Base-by-base conservation (phyloP, 2,888 invertebrate genomes). In the Fragum fragum region DNA sequence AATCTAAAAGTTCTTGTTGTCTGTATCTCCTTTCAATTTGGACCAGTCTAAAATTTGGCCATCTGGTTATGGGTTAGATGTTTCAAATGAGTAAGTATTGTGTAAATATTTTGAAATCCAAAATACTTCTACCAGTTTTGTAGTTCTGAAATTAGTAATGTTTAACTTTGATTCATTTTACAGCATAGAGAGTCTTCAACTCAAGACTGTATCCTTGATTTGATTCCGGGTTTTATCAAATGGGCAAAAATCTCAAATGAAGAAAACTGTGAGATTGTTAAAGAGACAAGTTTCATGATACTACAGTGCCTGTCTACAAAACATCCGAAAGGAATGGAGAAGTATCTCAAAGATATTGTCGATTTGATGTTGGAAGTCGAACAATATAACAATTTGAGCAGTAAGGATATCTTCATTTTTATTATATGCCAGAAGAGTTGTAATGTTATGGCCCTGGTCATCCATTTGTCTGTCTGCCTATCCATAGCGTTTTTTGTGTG, bases 201-300 rank as follows among this genome's bases (percentile, higher is more conserved):
- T 5, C 39, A 69, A 29, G 39, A 53, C 23, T 69, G 70, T 21
- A 76, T 79, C 47, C 16, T 73, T 11, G 55, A 75, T 18, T 23
- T 79, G 23, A 39, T 79, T 18, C 73, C 69, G n/a, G 59, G 73
- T 0, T 29, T 73, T 16, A 18, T 83, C 0, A 61, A 73, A 29
- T 73, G 76, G 76, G 76, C 73, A 32, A 79, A 57, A 32, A 68
- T 83, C 6, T 69, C 73, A n/a, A 32, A n/a, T 18, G 73, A 76
- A 32, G 69, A 79, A 26, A 59, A 82, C 29, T 74, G 68, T 61
- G 75, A 75, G 16, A 21, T 21, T 7, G 29, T 82, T 1, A 53
- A 36, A 7, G 47, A 32, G 42, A 7, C 52, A 21, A 78, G 75
- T 28, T 69, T 78, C 36, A 11, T 57, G 36, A n/a, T 59, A 16